A percentile compares a stretch with the other conserved stretches of the same genome.
Evolutionary conservation across 2,113 vertebrate species (phyloP).

Genomic region (Bos javanicus): DNA sequence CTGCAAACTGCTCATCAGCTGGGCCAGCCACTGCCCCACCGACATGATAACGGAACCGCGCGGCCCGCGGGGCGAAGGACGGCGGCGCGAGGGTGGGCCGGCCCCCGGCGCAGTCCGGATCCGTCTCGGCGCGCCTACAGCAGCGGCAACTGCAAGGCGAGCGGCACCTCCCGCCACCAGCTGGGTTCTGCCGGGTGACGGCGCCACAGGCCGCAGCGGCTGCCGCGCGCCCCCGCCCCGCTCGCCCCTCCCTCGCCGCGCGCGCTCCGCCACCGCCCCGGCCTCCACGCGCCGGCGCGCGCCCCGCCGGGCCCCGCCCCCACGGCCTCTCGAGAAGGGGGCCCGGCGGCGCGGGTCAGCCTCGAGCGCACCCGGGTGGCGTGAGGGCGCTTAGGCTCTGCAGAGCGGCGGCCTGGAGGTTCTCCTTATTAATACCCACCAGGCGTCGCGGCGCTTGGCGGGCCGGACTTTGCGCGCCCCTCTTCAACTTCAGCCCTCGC

Average conservation of each 20-base stretch:
- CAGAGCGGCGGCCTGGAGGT: not conserved
- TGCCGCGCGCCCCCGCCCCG: not conserved
- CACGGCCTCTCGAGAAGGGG: not conserved
- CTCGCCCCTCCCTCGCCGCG: not conserved
- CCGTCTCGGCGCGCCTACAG: not conserved
- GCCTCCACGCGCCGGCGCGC: slow-evolving; percentile 6
- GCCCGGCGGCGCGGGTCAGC: not conserved
- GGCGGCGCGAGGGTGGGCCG: not conserved
- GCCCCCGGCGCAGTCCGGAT: not conserved
- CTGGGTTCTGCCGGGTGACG: slow-evolving; percentile 6
- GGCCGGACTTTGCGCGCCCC: not conserved
- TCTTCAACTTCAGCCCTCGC: accelerated
- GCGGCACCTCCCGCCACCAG: not conserved
- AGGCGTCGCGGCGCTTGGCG: not conserved
- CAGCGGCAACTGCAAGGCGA: not conserved
- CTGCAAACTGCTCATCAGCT: slow-evolving; percentile 80
- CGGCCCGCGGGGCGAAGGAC: not conserved
- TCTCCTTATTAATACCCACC: not conserved
- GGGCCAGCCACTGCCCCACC: slow-evolving; percentile 63
- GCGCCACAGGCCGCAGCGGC: slow-evolving; percentile 61
- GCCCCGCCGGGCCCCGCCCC: not conserved
- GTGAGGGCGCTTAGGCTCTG: accelerated
- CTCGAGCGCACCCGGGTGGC: not conserved
- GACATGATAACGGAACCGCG: slow-evolving; percentile 68
- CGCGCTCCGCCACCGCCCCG: not conserved